Evolutionary conservation across 2,797 vertebrate genomes (phyloP).

Genomic region (Sciurus vulgaris): DNA sequence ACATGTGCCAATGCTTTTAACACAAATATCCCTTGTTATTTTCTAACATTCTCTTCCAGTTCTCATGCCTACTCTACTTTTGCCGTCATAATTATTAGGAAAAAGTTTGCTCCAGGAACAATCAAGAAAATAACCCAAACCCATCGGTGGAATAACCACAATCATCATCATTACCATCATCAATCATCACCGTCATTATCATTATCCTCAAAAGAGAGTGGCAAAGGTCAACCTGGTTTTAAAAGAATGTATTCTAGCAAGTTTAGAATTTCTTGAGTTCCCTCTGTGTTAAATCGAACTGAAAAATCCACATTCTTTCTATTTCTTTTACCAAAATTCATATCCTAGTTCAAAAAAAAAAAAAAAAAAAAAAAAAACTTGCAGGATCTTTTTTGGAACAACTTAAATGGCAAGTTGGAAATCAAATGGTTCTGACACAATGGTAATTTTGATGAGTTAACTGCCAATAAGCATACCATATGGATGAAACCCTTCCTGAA

Average conservation of each 20-base stretch:
- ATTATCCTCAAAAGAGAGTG: conserved; percentile 24
- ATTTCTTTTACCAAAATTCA: conserved; percentile 62
- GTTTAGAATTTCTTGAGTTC: conserved; percentile 47
- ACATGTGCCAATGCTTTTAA: neutral
- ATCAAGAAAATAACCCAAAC: conserved; percentile 71
- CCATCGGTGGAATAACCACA: conserved; percentile 51
- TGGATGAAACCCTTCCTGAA: conserved; percentile 75
- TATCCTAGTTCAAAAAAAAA: conserved; percentile 63
- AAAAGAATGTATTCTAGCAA: conserved; percentile 55
- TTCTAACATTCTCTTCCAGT: conserved; percentile 45
- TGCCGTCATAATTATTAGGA: conserved; percentile 15
- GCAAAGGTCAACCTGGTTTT: conserved; percentile 61
- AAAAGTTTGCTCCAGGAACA: conserved; percentile 59
- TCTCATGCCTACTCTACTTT: conserved; percentile 51
- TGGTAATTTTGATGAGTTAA: conserved; percentile 74
- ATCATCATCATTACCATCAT: neutral
- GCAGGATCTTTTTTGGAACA: conserved; percentile 63
- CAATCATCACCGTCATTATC: neutral
- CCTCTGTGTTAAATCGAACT: conserved; percentile 36
- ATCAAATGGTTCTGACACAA: conserved; percentile 77
- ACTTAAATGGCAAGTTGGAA: conserved; percentile 79
- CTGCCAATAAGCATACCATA: conserved; percentile 60
- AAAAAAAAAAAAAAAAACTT: conserved; percentile 70
- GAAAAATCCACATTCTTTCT: conserved; percentile 43
- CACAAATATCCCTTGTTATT: conserved; percentile 11